Conservation (phyloP, 1,140 invertebrate species). For the Drosophila baimaii region DNA sequence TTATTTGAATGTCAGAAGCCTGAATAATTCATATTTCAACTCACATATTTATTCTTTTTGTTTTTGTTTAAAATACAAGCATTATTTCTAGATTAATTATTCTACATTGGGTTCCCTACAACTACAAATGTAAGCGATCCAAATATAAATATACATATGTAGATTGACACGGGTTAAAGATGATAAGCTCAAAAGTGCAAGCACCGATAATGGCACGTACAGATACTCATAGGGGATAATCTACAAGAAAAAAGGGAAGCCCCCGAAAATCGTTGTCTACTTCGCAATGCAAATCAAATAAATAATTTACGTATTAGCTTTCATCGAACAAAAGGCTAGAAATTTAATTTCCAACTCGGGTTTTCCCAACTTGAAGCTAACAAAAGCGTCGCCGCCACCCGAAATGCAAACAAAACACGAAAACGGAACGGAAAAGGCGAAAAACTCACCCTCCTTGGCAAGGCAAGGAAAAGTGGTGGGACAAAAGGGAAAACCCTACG, state of each 20-base stretch:
- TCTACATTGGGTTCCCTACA: too few relatives aligned
- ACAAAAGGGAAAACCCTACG: conserved; percentile 64
- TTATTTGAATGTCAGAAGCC: too few relatives aligned
- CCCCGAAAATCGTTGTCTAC: background rate
- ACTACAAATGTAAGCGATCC: too few relatives aligned
- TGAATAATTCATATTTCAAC: too few relatives aligned
- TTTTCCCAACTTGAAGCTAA: conserved; percentile 20
- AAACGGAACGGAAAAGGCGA: conserved; percentile 24
- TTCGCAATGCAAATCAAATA: background rate
- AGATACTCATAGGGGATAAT: background rate
- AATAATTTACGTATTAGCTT: background rate
- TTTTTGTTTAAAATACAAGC: too few relatives aligned
- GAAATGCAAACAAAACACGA: conserved; percentile 48
- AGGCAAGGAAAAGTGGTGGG: conserved; percentile 8
- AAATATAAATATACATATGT: too few relatives aligned
- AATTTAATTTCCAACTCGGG: conserved; percentile 22
- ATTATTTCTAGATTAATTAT: too few relatives aligned
- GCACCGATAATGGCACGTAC: background rate
- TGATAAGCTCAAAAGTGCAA: background rate
- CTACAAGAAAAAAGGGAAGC: background rate
- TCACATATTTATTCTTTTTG: too few relatives aligned
- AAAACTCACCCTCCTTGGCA: conserved; percentile 56
- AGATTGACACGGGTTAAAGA: too few relatives aligned
- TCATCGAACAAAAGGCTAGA: conserved; percentile 9
- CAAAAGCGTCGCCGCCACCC: conserved; percentile 32